Conservation (phyloP, 2,113 vertebrate genomes). For the Willisornis vidua region DNA sequence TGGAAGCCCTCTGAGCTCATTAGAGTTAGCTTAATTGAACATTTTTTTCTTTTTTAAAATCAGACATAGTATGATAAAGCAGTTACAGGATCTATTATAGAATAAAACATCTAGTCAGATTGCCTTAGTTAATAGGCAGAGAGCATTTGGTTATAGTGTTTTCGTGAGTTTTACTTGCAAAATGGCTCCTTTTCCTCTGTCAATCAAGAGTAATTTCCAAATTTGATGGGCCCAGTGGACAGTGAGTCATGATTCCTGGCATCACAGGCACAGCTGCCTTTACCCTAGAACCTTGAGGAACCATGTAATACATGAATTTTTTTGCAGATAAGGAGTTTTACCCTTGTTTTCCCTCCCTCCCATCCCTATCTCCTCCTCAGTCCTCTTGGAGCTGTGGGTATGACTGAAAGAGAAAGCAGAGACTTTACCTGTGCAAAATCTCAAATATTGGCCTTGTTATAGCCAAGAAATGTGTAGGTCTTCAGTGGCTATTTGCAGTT, state of each 20-base stretch:
- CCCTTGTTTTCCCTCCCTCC: too few species aligned
- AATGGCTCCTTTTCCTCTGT: neutral
- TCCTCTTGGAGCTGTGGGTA: neutral
- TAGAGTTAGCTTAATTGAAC: neutral
- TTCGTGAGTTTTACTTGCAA: neutral
- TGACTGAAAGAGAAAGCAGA: neutral
- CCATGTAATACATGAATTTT: rapidly evolving
- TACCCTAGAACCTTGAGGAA: neutral
- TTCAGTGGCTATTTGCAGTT: neutral
- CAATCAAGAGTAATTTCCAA: neutral
- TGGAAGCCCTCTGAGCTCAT: neutral
- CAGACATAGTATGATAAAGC: neutral
- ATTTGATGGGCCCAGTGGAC: neutral
- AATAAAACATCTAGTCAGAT: neutral
- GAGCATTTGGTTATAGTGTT: neutral
- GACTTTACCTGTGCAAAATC: neutral
- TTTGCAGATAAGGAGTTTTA: neutral
- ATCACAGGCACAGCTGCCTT: neutral
- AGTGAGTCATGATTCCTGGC: neutral
- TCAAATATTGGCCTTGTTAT: neutral
- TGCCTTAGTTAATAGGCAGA: neutral
- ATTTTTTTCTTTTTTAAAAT: neutral
- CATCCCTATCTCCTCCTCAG: neutral
- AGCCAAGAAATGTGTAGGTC: neutral
- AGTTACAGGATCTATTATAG: neutral